Base-by-base conservation (phyloP, 1,140 invertebrate species). In the Trypoxylus dichotomus region DNA sequence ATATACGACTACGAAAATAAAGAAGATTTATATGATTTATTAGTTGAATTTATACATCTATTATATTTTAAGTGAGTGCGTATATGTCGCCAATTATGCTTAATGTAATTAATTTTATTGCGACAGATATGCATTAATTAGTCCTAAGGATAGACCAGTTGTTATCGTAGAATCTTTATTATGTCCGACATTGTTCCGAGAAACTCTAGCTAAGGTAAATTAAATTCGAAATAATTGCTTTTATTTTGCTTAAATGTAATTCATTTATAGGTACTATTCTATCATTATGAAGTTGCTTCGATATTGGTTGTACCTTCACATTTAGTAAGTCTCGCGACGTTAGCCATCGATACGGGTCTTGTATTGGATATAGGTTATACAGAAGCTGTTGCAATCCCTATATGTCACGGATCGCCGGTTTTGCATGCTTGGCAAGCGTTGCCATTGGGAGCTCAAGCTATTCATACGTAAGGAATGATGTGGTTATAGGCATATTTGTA, bases 151-250 rank as follows among this genome's bases (percentile, higher is more conserved):
- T 82, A 89, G 96, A 15, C 93, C 93, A 84, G 91, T 99, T 74
- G 93, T 98, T 0, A 89, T 99, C 71, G 91, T 98, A 37, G 97
- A 99, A 87, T 97, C 96, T 41, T 87, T 98, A 3, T 88, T 98
- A 24, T 93, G 92, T 43, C 92, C 95, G 0, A 94, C 94, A 1
- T 84, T 91, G 58, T 94, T 97, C 80, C 88, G 95, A 81, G 93
- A 98, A 81, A 95, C 93, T 0, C 86, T 99, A 1, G 96, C 96
- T 0, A 95, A 94, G 87, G 84, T 84, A 80, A 41, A 73, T 47
- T 13, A 2, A 41, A 6, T n/a, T 54, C 42, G 10, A 11, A 54
- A 54, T 54, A 3, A 24, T 71, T 78, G 27, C 1, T n/a, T 72
- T 32, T 42, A 8, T 47, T 37, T 27, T 77, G 27, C 63, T 10